Conservation (phyloP, 2,888 invertebrate genomes). For the Tipula helvola region DNA sequence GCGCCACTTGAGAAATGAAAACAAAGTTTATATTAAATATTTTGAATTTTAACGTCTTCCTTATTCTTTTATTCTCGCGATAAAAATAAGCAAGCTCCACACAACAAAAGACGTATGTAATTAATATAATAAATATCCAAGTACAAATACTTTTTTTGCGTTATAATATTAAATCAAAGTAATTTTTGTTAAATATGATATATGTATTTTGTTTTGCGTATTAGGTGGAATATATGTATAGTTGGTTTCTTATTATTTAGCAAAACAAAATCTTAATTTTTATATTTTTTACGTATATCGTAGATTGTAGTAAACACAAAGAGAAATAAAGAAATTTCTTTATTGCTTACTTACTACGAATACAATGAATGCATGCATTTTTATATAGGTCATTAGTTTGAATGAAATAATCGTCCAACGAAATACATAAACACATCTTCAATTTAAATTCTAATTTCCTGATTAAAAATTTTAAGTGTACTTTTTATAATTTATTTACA, state of each 20-base stretch:
- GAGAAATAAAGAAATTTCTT: not conserved
- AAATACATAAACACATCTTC: not conserved
- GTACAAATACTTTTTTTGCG: not conserved
- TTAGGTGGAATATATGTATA: not conserved
- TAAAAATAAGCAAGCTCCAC: not conserved
- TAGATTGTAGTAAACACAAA: not conserved
- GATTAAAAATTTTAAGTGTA: not conserved
- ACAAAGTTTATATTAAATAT: not conserved
- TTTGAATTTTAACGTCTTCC: not conserved
- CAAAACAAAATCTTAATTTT: not conserved
- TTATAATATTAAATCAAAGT: not conserved
- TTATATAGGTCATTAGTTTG: not conserved
- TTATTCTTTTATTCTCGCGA: not conserved
- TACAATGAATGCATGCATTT: not conserved
- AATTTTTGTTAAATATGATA: not conserved
- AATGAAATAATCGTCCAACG: not conserved
- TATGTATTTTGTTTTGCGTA: not conserved
- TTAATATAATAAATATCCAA: not conserved
- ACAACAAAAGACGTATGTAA: not conserved
- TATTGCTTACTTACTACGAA: not conserved
- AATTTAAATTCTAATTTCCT: not conserved
- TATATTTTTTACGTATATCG: not conserved
- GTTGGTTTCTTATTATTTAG: too few species aligned
- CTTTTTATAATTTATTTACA: not conserved
- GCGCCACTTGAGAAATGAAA: not conserved